Conservation (phyloP, 2,113 vertebrate species). For the Oophaga pumilio region DNA sequence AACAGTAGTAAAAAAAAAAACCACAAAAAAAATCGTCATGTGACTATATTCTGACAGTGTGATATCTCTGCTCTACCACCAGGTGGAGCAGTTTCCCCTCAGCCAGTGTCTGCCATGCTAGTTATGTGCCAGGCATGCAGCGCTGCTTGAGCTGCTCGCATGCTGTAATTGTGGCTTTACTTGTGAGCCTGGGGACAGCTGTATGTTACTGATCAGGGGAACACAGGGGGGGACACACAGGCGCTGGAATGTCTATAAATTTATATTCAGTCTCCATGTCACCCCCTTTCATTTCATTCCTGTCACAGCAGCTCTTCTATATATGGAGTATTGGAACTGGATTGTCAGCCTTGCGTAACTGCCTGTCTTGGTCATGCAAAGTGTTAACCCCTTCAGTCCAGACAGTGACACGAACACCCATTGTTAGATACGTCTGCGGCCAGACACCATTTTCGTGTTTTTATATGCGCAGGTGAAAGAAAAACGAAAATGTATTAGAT, state of each 20-base stretch:
- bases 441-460: neutral
- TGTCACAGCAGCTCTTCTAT: constrained; percentile 28
- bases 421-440: neutral
- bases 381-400: constrained; percentile 4
- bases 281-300: constrained; percentile 31
- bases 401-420: neutral
- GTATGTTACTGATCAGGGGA: constrained; percentile 14
- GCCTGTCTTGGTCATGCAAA: neutral
- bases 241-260: constrained; percentile 39
- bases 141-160: neutral
- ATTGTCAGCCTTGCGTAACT: constrained; percentile 38
- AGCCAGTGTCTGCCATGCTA: neutral
- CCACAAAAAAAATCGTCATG: neutral
- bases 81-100: neutral
- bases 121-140: constrained; percentile 23
- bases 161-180: constrained; percentile 41
- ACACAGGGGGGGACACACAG: neutral
- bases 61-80: neutral
- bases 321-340: constrained; percentile 45
- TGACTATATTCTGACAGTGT: neutral
- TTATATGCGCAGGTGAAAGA: neutral
- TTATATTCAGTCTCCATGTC: constrained; percentile 48
- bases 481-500: too few relatives aligned
- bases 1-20: too few relatives aligned
- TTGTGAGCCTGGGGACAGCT: constrained; percentile 48